phyloP scores from a whole-genome alignment of 2,888 invertebrate genomes.

The Scaptodrosophila latifasciaeformis region DNA sequence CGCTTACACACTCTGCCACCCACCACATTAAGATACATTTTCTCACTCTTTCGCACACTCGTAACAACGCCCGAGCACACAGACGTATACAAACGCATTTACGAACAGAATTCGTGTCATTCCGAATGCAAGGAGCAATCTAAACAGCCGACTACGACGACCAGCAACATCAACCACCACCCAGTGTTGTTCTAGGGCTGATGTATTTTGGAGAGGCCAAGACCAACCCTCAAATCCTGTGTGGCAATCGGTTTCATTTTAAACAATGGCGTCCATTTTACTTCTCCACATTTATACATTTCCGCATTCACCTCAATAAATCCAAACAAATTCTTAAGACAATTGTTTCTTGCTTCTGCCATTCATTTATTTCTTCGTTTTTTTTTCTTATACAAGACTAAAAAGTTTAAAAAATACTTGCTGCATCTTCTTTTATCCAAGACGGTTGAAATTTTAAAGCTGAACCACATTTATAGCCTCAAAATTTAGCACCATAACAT shows the following conservation, averaged over 20 bases:
- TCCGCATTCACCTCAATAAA: too few species aligned
- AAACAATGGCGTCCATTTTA: slow-evolving; percentile 50
- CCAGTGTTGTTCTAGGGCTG: slow-evolving; percentile 30
- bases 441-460: too few species aligned
- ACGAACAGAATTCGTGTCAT: slow-evolving; percentile 13
- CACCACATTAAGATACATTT: slow-evolving; percentile 1
- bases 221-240: slow-evolving; percentile 43
- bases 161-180: slow-evolving; percentile 43
- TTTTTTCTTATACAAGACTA: too few species aligned
- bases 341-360: too few species aligned
- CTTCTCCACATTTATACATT: too few species aligned
- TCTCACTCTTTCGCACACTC: slow-evolving; percentile 15
- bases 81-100: neutral
- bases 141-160: slow-evolving; percentile 33
- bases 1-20: slow-evolving; percentile 3
- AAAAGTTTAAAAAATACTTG: too few species aligned
- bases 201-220: slow-evolving; percentile 29
- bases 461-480: too few species aligned
- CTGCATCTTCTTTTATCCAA: too few species aligned
- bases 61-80: too few species aligned
- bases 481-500: too few species aligned
- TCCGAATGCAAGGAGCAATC: slow-evolving; percentile 33
- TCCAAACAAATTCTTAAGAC: slow-evolving; percentile 11
- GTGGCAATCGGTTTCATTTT: slow-evolving; percentile 36
- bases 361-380: too few species aligned